These are phyloP conservation scores for Sternarchorhynchus goeldii DNA, from an alignment of 2,797 vertebrate genomes.

Conservation along the genomic window DNA sequence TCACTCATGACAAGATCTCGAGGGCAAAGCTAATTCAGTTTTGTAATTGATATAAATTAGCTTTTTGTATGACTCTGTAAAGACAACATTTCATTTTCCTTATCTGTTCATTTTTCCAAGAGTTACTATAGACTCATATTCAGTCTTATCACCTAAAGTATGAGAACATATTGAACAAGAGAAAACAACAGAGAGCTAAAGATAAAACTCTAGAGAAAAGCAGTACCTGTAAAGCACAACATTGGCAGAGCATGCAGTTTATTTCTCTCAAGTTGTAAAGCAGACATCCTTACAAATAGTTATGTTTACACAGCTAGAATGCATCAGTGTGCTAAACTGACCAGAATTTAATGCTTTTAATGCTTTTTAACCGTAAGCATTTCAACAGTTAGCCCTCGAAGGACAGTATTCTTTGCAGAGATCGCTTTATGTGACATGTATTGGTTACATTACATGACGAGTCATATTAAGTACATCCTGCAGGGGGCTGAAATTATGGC, in stretches of 20 bases:
- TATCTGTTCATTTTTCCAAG: neutral
- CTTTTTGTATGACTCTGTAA: slow-evolving; percentile 24
- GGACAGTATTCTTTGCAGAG: slow-evolving; percentile 47
- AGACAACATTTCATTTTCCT: slow-evolving; percentile 1
- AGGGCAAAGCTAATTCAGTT: slow-evolving; percentile 44
- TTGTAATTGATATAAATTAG: slow-evolving; percentile 46
- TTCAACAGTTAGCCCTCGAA: slow-evolving; percentile 19
- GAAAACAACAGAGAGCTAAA: neutral
- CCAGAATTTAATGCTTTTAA: neutral
- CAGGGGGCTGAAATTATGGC: slow-evolving; percentile 45
- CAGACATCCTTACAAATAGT: neutral
- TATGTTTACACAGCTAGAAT: slow-evolving; percentile 9
- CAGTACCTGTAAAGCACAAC: neutral
- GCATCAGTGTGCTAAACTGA: slow-evolving; percentile 6
- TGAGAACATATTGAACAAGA: no score
- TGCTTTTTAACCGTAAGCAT: neutral
- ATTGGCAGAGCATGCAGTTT: neutral
- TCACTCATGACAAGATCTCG: slow-evolving; percentile 43
- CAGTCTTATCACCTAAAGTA: neutral
- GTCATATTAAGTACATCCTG: slow-evolving; percentile 53
- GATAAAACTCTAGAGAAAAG: neutral
- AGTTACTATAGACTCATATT: slow-evolving; percentile 1
- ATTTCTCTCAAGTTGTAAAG: neutral
- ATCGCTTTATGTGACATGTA: slow-evolving; percentile 65
- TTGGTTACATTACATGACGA: slow-evolving; percentile 54